Conservation (phyloP, 2,113 vertebrate species). For the Vulpes lagopus region DNA sequence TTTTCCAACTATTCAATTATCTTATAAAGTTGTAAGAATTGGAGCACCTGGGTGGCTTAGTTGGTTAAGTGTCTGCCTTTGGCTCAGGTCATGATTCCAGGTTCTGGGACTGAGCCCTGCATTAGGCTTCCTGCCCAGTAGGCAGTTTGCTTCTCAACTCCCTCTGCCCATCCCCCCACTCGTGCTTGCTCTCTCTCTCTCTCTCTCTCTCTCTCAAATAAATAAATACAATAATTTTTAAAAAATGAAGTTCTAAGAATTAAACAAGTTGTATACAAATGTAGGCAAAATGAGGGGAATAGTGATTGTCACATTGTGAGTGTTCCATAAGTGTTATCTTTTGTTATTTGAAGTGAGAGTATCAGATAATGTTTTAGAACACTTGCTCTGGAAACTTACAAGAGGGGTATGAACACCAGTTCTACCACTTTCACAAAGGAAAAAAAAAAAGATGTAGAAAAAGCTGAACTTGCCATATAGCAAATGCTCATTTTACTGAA, state of each 20-base stretch:
- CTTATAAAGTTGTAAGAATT: neutral
- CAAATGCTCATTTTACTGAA: neutral
- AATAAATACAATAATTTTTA: neutral
- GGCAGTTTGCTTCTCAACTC: neutral
- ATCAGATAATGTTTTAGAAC: neutral
- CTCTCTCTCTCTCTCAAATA: neutral
- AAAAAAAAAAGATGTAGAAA: too few species aligned
- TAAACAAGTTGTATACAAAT: neutral
- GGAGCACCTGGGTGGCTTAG: neutral
- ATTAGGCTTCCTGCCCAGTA: neutral
- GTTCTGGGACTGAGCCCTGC: neutral
- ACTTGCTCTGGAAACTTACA: neutral
- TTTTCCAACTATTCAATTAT: neutral
- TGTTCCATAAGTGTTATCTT: neutral
- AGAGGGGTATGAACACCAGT: neutral
- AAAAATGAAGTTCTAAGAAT: neutral
- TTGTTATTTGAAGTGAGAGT: neutral
- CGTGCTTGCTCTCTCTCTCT: neutral
- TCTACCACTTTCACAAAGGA: neutral
- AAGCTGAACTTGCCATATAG: neutral
- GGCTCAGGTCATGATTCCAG: neutral
- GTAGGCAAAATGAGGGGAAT: neutral
- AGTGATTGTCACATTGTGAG: neutral
- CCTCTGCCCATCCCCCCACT: neutral
- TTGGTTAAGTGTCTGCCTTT: neutral